Evolutionary conservation across 2,113 vertebrate species (phyloP).

Genomic region (Dipodomys stephensi): DNA sequence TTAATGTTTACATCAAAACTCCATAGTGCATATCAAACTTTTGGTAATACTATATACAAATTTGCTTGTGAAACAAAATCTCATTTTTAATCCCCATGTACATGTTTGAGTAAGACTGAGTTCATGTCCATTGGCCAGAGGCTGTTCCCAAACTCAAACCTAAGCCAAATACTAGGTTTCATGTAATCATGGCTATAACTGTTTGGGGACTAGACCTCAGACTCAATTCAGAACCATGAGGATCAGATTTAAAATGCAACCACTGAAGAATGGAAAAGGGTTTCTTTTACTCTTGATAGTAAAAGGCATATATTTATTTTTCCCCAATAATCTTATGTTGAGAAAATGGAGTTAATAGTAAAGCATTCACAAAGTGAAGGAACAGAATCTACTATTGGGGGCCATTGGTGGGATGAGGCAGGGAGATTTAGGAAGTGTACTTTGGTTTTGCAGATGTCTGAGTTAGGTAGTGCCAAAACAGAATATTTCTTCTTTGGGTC

Average conservation of each 20-base stretch:
- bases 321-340: background rate
- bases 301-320: background rate
- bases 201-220: background rate
- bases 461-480: background rate
- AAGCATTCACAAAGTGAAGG: background rate
- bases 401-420: background rate
- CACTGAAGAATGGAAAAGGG: background rate
- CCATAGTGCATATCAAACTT: background rate
- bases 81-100: background rate
- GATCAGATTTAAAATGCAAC: background rate
- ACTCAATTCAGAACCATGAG: background rate
- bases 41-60: background rate
- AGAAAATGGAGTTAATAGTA: background rate
- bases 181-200: background rate
- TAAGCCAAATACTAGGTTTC: background rate
- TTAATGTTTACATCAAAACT: background rate
- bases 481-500: background rate
- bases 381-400: background rate
- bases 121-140: fast-evolving
- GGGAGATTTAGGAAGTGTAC: background rate
- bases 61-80: background rate
- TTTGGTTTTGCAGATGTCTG: background rate
- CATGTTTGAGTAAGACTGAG: background rate
- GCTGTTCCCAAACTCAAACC: background rate
- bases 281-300: background rate